phyloP scores from a whole-genome alignment of 2,888 invertebrate species.

The Brachylomia viminalis region DNA sequence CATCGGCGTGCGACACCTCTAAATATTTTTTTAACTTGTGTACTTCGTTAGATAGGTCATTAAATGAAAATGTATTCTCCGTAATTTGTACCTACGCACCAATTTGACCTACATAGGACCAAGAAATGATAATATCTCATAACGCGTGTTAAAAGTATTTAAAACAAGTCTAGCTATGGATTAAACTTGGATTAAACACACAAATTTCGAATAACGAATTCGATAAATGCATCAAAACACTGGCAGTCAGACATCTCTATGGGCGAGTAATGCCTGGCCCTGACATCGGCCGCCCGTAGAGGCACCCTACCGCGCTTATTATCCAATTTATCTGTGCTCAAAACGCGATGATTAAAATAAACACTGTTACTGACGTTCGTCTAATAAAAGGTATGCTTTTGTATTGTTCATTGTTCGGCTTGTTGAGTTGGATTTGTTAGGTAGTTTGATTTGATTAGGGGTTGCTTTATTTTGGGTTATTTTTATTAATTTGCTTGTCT shows the following conservation, averaged over 20 bases:
- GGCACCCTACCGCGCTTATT: conserved; percentile 78
- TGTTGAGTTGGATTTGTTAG: conserved; percentile 45
- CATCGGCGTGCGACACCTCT: too few relatives aligned
- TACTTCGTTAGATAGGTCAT: too few relatives aligned
- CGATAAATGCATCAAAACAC: conserved; percentile 53
- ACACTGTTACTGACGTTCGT: conserved; percentile 73
- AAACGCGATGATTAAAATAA: conserved; percentile 69
- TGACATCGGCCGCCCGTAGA: conserved; percentile 73
- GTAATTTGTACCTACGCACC: too few relatives aligned
- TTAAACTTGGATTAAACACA: background rate
- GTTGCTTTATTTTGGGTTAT: background rate
- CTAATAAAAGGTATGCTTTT: conserved; percentile 60
- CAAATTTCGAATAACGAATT: conserved; percentile 37
- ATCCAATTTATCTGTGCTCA: conserved; percentile 79
- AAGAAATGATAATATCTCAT: too few relatives aligned
- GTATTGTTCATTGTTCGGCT: conserved; percentile 56
- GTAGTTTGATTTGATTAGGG: conserved; percentile 40
- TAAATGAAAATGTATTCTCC: too few relatives aligned
- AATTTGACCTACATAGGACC: too few relatives aligned
- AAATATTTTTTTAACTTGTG: too few relatives aligned
- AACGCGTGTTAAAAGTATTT: background rate
- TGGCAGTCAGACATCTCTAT: conserved; percentile 61
- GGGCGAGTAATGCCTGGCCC: conserved; percentile 73
- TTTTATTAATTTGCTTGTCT: conserved; percentile 9
- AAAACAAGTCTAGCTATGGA: background rate